Conservation (phyloP, 2,888 invertebrate genomes). For the Morinoia aosen region DNA sequence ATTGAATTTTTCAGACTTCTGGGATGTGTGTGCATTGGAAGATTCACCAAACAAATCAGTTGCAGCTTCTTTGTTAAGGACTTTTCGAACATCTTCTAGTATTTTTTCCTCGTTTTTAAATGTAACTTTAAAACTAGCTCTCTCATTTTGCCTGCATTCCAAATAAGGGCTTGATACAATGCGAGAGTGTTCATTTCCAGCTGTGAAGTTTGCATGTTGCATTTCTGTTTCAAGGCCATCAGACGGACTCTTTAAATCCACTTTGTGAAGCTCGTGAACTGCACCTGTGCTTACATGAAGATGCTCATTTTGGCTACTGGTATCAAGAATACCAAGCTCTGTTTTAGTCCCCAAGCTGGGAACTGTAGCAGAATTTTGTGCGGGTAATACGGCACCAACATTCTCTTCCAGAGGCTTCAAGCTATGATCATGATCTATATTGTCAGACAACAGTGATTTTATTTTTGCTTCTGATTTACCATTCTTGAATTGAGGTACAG, state of each 20-base stretch:
- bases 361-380: background rate
- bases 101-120: background rate
- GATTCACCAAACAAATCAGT: background rate
- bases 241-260: background rate
- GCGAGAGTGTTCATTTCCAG: background rate
- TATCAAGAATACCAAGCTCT: background rate
- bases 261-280: background rate
- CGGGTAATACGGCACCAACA: background rate
- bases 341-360: background rate
- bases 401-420: background rate
- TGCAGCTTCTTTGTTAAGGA: background rate
- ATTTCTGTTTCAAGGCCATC: background rate
- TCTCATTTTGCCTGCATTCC: background rate
- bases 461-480: background rate
- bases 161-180: background rate
- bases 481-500: background rate
- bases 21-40: background rate
- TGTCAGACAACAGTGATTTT: background rate
- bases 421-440: background rate
- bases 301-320: background rate
- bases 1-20: background rate
- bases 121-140: background rate
- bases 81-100: background rate
- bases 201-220: background rate
- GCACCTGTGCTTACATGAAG: background rate